Conservation (phyloP, 1,140 invertebrate genomes). For the Drosophila varians region DNA sequence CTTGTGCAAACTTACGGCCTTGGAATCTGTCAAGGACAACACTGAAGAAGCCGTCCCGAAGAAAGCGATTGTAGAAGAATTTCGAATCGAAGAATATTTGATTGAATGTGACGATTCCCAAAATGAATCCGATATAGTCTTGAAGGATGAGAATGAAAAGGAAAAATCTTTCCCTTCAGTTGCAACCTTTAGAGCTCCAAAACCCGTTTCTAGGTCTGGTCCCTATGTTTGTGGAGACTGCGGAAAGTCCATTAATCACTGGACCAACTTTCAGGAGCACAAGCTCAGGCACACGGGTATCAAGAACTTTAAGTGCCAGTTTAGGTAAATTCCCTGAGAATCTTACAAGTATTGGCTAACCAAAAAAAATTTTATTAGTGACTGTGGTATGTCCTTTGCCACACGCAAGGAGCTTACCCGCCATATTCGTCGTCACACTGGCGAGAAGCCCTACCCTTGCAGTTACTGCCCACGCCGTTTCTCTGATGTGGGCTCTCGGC, state of each 20-base stretch:
- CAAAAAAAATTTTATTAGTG: neutral
- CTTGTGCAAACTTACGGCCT: neutral
- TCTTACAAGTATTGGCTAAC: neutral
- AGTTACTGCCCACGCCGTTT: constrained; percentile 24
- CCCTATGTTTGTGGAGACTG: constrained; percentile 23
- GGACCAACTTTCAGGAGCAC: constrained; percentile 34
- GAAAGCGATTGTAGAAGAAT: constrained; percentile 6
- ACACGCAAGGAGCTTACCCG: constrained; percentile 32
- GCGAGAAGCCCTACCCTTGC: constrained; percentile 35
- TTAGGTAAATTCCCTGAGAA: neutral
- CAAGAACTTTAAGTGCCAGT: constrained; percentile 25
- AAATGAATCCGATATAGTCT: neutral
- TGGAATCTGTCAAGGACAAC: constrained; percentile 3
- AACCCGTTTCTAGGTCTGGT: neutral
- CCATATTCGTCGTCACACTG: constrained; percentile 28
- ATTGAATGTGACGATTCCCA: neutral
- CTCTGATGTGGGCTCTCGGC: constrained; percentile 15
- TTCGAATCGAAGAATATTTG: constrained; percentile 3
- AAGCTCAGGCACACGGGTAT: constrained; percentile 28
- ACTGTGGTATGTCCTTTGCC: constrained; percentile 26
- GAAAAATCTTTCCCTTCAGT: neutral
- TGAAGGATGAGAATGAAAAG: neutral
- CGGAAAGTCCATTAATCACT: constrained; percentile 18
- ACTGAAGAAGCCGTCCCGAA: too few relatives aligned
- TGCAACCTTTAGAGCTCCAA: neutral